Base-by-base conservation (phyloP, 2,113 vertebrate genomes). In the Elephas maximus region DNA sequence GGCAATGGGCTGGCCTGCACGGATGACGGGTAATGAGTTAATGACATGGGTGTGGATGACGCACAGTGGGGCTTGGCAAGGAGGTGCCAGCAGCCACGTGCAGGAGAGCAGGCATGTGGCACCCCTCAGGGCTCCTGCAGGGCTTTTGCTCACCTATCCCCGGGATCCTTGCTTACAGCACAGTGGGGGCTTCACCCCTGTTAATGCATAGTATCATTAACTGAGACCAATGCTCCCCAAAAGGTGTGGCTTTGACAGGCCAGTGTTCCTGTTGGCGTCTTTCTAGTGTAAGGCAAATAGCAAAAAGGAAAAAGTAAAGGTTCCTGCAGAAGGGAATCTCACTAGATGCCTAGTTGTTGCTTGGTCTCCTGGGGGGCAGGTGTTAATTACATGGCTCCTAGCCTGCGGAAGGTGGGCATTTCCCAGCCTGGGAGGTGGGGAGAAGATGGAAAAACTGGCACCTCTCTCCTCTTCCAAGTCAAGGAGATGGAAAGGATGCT, bases 371-470 rank as follows among this genome's bases (percentile, higher is more conserved):
- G 18, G 33, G 53, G 60, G 63, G n/a, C 51, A 90, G 80, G 48
- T 87, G 37, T 80, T 96, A 65, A 97, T 96, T 87, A 97, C 89
- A 77, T 1, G 37, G 80, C 83, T 81, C 53, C 33, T 14, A 24
- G 74, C 26, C 37, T 88, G 78, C 41, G 88, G 92, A 73, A 80
- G 80, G 88, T 63, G 88, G 84, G 14, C 89, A 48, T 85, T 73
- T 84, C 88, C 71, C 30, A 84, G 81, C 33, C 20, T 23, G 9
- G 37, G 10, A 44, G 12, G n/a, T 7, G 18, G 14, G 23, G 33
- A 65, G n/a, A 10, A 53, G 5, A 10, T 33, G 28, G 51, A 28
- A 79, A 95, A 74, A 11, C n/a, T 67, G 4, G n/a, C 28, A 14
- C 4, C 18, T 10, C 8, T 4, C 24, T n/a, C 51, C 28, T n/a